Percentiles rank a stretch among this genome's conserved stretches.
These are phyloP conservation scores for Brachyptera putata DNA, from an alignment of 2,888 invertebrate genomes.

Conservation along the genomic window DNA sequence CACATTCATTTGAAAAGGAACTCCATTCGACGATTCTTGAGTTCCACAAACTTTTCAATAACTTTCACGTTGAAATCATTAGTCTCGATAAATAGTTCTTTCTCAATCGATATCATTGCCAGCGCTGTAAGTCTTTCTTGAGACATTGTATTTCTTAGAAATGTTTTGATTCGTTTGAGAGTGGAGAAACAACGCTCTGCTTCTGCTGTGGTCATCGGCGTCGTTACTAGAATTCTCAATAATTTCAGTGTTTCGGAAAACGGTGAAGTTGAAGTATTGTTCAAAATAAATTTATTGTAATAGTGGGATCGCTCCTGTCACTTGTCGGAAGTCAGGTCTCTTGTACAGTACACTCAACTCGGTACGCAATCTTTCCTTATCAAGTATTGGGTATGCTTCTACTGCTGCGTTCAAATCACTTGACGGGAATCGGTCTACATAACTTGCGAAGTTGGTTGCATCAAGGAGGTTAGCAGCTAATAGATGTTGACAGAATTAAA, in stretches of 20 bases:
- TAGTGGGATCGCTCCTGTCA: slow-evolving; percentile 29
- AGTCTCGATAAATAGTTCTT: slow-evolving; percentile 31
- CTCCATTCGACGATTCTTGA: slow-evolving; percentile 29
- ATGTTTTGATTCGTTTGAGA: not conserved
- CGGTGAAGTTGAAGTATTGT: slow-evolving; percentile 33
- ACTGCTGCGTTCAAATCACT: not conserved
- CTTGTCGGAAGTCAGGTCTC: slow-evolving; percentile 34
- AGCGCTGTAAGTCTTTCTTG: slow-evolving; percentile 34
- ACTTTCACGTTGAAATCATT: slow-evolving; percentile 33
- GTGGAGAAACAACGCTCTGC: slow-evolving; percentile 36
- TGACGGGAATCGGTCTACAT: not conserved
- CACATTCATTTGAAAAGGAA: slow-evolving; percentile 21
- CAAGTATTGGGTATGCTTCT: slow-evolving; percentile 32
- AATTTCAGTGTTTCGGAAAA: slow-evolving; percentile 37
- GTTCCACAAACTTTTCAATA: slow-evolving; percentile 27
- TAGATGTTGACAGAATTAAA: slow-evolving; percentile 37
- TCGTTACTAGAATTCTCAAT: slow-evolving; percentile 37
- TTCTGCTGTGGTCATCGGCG: slow-evolving; percentile 37
- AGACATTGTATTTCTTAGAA: not conserved
- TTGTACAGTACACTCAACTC: slow-evolving; percentile 36
- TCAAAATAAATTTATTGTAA: slow-evolving; percentile 33
- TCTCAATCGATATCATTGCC: slow-evolving; percentile 35
- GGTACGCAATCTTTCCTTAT: slow-evolving; percentile 35
- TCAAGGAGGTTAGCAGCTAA: slow-evolving; percentile 36
- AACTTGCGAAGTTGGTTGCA: slow-evolving; percentile 18